Percentiles rank a stretch among this genome's conserved stretches.
These are phyloP conservation scores for Beris morrisii DNA, from an alignment of 2,888 invertebrate species.

Conservation along the genomic window DNA sequence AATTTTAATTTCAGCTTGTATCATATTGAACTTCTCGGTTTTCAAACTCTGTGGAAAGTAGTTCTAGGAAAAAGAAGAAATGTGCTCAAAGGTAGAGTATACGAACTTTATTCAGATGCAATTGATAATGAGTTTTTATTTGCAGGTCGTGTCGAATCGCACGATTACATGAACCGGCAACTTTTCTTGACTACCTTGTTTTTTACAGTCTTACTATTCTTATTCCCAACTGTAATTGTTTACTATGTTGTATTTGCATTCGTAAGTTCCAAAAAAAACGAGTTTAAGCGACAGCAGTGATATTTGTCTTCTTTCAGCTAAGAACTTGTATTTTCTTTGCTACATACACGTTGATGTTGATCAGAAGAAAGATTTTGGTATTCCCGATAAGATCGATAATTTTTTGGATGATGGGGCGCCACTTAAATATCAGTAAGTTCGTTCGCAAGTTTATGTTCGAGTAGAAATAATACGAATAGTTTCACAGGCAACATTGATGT, in stretches of 20 bases:
- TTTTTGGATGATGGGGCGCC: constrained; percentile 46
- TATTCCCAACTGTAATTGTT: constrained; percentile 53
- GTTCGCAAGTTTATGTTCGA: neutral
- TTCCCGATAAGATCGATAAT: constrained; percentile 49
- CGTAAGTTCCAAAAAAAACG: constrained; percentile 44
- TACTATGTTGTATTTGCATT: constrained; percentile 55
- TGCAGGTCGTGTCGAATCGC: constrained; percentile 52
- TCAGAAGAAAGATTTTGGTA: constrained; percentile 47
- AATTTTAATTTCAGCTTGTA: constrained; percentile 46
- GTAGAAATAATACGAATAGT: too few species aligned
- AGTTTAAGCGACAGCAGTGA: neutral
- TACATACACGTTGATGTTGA: constrained; percentile 44
- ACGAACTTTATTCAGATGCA: neutral
- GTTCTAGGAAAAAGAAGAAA: constrained; percentile 54
- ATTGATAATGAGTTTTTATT: constrained; percentile 9
- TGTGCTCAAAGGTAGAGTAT: constrained; percentile 50
- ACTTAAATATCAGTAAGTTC: constrained; percentile 18
- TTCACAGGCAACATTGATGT: constrained; percentile 33
- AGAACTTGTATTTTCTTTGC: constrained; percentile 42
- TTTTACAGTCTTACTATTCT: constrained; percentile 52
- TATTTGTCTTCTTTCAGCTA: constrained; percentile 20
- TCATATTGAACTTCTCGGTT: constrained; percentile 52
- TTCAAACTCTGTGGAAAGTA: constrained; percentile 53
- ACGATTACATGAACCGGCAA: constrained; percentile 55
- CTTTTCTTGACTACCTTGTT: constrained; percentile 54